Evolutionary conservation across 2,113 vertebrate genomes (phyloP).

Genomic region (Mesoclemmys tuberculata): DNA sequence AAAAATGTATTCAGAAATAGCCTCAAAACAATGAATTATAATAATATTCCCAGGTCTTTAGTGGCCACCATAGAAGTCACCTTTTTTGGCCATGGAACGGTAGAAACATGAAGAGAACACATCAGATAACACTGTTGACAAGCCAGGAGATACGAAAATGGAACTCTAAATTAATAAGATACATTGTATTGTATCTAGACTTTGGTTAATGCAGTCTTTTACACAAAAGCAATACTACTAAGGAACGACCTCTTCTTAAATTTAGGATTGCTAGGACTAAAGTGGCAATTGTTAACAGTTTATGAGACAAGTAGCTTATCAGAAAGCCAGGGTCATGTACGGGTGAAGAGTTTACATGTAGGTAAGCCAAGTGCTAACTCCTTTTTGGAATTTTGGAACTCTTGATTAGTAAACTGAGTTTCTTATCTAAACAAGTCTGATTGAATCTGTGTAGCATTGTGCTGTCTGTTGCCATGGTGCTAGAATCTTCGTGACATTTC

Average conservation of each 20-base stretch:
- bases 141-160: background rate
- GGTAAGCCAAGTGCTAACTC: constrained; percentile 26
- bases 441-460: constrained; percentile 13
- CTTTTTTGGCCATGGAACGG: background rate
- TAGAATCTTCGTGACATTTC: background rate
- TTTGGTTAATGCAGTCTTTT: background rate
- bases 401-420: constrained; percentile 2
- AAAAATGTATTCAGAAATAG: background rate
- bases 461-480: background rate
- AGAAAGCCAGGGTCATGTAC: background rate
- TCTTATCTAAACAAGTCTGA: constrained; percentile 6
- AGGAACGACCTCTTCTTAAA: background rate
- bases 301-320: constrained; percentile 3
- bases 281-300: background rate
- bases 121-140: background rate
- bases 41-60: background rate
- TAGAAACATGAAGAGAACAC: background rate
- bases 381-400: constrained; percentile 22
- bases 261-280: background rate
- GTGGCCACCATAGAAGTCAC: background rate
- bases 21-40: background rate
- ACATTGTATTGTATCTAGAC: background rate
- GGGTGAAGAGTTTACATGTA: constrained; percentile 2
- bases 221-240: background rate
- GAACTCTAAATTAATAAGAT: background rate